phyloP scores from a whole-genome alignment of 2,888 invertebrate genomes.

The Scelioninae gen. 1 region DNA sequence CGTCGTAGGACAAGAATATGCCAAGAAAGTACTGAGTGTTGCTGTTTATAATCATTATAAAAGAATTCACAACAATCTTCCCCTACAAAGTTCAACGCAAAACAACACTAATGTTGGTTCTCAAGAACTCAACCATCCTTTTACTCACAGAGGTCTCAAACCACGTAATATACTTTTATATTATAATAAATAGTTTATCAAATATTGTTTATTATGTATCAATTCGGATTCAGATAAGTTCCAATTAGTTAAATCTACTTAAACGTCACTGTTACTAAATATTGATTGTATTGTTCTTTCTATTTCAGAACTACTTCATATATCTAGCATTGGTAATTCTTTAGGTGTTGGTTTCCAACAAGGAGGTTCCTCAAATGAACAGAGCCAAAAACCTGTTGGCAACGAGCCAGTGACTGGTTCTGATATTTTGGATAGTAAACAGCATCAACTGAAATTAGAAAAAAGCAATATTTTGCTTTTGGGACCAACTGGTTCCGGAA shows the following conservation, averaged over 20 bases:
- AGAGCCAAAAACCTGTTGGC: conserved; percentile 72
- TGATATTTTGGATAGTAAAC: conserved; percentile 92
- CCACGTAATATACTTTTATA: conserved; percentile 79
- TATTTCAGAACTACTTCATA: conserved; percentile 91
- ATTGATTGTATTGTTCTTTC: conserved; percentile 3
- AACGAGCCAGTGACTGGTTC: conserved; percentile 86
- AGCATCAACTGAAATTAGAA: conserved; percentile 94
- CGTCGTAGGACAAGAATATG: conserved; percentile 98
- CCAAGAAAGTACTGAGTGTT: conserved; percentile 98
- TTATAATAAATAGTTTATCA: neutral
- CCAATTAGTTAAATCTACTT: no score
- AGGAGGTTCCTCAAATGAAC: conserved; percentile 76
- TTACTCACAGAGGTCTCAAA: conserved; percentile 89
- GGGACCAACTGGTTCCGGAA: conserved; percentile 98
- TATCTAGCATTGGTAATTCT: conserved; percentile 90
- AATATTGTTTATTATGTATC: neutral
- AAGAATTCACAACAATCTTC: conserved; percentile 96
- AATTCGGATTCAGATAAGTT: neutral
- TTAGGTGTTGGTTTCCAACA: conserved; percentile 86
- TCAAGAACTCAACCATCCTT: conserved; percentile 88
- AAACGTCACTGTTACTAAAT: neutral
- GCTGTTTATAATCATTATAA: conserved; percentile 99
- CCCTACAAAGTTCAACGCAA: conserved; percentile 82
- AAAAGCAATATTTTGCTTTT: conserved; percentile 98
- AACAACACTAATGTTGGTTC: conserved; percentile 82